Conservation (phyloP, 1,140 invertebrate species). For the Neoseiulus cucumeris region DNA sequence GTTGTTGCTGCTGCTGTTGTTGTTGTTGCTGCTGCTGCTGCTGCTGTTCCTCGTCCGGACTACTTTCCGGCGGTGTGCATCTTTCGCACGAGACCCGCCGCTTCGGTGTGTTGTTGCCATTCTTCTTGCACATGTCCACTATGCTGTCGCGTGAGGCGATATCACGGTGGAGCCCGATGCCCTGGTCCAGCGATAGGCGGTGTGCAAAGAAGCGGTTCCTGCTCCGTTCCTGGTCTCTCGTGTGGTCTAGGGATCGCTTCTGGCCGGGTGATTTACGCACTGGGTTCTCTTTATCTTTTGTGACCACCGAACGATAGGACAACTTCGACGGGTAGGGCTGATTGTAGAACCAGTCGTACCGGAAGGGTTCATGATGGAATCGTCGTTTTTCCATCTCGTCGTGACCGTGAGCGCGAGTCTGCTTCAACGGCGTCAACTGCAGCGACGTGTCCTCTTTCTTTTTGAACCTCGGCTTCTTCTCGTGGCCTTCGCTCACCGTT, state of each 20-base stretch:
- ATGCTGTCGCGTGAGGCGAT: not conserved
- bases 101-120: not conserved
- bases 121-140: not conserved
- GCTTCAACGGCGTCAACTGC: not conserved
- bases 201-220: not conserved
- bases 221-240: not conserved
- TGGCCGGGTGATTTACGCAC: not conserved
- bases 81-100: not conserved
- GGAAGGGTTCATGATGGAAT: slow-evolving; percentile 5
- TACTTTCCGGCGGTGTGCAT: not conserved
- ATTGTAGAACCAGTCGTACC: slow-evolving; percentile 3
- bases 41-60: not conserved
- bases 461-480: not conserved
- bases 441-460: not conserved
- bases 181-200: not conserved
- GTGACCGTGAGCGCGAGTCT: not conserved
- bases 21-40: not conserved
- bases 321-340: not conserved
- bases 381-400: not conserved
- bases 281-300: not conserved
- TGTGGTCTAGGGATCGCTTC: not conserved
- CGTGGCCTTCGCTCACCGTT: not conserved
- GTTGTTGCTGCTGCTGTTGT: not conserved
- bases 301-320: not conserved
- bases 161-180: not conserved